Evolutionary conservation across 2,888 invertebrate species (phyloP).

Genomic region (Priocnemis perturbator): DNA sequence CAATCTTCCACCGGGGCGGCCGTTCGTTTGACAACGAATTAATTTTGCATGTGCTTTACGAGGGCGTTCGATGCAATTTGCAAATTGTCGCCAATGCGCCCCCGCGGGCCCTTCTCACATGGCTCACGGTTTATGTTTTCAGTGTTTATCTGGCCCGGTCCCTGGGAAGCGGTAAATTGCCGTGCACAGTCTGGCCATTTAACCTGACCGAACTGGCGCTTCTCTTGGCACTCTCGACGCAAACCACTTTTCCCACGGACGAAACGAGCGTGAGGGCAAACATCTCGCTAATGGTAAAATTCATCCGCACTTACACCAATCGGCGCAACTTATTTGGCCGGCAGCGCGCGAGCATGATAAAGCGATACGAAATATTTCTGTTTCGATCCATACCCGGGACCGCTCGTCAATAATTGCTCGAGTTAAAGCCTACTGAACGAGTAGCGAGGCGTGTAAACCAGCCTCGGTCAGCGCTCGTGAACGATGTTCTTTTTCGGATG

Average conservation of each 20-base stretch:
- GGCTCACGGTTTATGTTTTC: constrained; percentile 37
- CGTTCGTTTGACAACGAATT: too few relatives aligned
- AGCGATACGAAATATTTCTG: too few relatives aligned
- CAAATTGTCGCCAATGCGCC: too few relatives aligned
- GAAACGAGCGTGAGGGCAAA: constrained; percentile 12
- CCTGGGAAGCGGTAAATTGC: constrained; percentile 62
- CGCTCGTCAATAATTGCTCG: background rate
- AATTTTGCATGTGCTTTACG: too few relatives aligned
- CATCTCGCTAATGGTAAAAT: constrained; percentile 37
- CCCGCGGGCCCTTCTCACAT: too few relatives aligned
- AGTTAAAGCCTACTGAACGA: background rate
- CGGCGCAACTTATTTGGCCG: too few relatives aligned
- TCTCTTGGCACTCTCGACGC: constrained; percentile 63
- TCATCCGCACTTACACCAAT: background rate
- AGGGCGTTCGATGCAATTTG: too few relatives aligned
- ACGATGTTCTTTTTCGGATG: too few relatives aligned
- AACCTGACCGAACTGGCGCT: constrained; percentile 70
- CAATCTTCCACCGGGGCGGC: too few relatives aligned
- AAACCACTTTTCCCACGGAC: constrained; percentile 41
- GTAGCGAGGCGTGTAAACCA: too few relatives aligned
- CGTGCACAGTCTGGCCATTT: constrained; percentile 72
- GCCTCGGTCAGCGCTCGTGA: too few relatives aligned
- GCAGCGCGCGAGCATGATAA: too few relatives aligned
- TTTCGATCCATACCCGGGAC: background rate
- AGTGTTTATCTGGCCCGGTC: constrained; percentile 69